Evolutionary conservation across 2,888 invertebrate species (phyloP).

Genomic region (Doris montereyensis): DNA sequence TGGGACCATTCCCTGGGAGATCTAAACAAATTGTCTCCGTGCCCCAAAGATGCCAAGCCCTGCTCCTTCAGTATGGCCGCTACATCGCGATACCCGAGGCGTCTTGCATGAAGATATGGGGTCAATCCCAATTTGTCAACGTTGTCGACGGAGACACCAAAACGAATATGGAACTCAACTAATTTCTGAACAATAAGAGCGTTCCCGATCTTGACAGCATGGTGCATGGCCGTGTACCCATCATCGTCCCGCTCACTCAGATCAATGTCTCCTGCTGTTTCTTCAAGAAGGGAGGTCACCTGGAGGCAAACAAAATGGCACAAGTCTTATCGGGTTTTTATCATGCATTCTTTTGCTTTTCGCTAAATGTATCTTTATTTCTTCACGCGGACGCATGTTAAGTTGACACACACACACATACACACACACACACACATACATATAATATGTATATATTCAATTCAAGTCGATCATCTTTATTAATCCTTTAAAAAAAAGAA

Average conservation of each 20-base stretch:
- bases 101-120: conserved; percentile 64
- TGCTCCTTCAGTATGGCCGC: conserved; percentile 20
- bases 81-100: conserved; percentile 53
- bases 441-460: too few relatives aligned
- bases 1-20: conserved; percentile 61
- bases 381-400: too few relatives aligned
- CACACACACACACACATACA: too few relatives aligned
- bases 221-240: conserved; percentile 65
- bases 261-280: conserved; percentile 61
- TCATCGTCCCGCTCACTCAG: conserved; percentile 58
- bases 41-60: conserved; percentile 40
- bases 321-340: too few relatives aligned
- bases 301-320: too few relatives aligned
- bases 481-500: too few relatives aligned
- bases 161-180: conserved; percentile 55
- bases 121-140: conserved; percentile 64
- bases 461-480: too few relatives aligned
- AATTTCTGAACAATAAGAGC: conserved; percentile 53
- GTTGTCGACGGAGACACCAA: conserved; percentile 62
- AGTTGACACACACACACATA: too few relatives aligned
- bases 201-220: conserved; percentile 59
- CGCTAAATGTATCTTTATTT: too few relatives aligned
- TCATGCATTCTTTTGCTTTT: too few relatives aligned
- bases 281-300: conserved; percentile 52
- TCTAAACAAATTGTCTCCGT: conserved; percentile 49